Evolutionary conservation across 2,888 invertebrate genomes (phyloP).

Genomic region (Drosophila testacea): DNA sequence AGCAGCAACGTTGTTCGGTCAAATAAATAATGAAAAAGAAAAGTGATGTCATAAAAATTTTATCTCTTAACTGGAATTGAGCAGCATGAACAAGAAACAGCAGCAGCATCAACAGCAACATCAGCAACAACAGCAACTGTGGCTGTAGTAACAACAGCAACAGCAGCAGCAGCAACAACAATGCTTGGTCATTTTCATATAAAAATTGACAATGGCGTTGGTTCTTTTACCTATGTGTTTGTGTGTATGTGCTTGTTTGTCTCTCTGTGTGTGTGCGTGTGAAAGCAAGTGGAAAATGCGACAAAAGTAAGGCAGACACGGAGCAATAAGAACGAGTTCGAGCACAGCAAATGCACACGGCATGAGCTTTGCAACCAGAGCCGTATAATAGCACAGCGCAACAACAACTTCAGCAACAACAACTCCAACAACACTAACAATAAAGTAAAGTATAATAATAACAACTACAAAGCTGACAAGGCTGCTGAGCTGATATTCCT

Average conservation of each 20-base stretch:
- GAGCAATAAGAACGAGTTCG: conserved; percentile 31
- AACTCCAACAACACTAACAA: conserved; percentile 22
- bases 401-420: conserved; percentile 24
- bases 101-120: conserved; percentile 22
- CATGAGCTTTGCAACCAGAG: conserved; percentile 48
- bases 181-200: conserved; percentile 67
- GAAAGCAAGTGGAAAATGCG: conserved; percentile 70
- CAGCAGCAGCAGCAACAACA: conserved; percentile 29
- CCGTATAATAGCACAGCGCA: conserved; percentile 42
- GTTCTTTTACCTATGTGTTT: conserved; percentile 34
- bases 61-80: conserved; percentile 82
- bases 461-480: conserved; percentile 58
- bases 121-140: conserved; percentile 23
- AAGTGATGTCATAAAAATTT: conserved; percentile 79
- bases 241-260: conserved; percentile 6
- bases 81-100: conserved; percentile 67
- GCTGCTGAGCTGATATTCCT: conserved; percentile 44
- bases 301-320: conserved; percentile 54
- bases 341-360: conserved; percentile 52
- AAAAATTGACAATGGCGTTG: conserved; percentile 62
- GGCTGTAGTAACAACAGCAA: conserved; percentile 23
- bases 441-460: conserved; percentile 23
- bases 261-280: conserved; percentile 12
- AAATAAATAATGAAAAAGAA: conserved; percentile 79
- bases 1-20: conserved; percentile 50